phyloP scores from a whole-genome alignment of 2,113 vertebrate species.

The Rhodinocichla rosea region DNA sequence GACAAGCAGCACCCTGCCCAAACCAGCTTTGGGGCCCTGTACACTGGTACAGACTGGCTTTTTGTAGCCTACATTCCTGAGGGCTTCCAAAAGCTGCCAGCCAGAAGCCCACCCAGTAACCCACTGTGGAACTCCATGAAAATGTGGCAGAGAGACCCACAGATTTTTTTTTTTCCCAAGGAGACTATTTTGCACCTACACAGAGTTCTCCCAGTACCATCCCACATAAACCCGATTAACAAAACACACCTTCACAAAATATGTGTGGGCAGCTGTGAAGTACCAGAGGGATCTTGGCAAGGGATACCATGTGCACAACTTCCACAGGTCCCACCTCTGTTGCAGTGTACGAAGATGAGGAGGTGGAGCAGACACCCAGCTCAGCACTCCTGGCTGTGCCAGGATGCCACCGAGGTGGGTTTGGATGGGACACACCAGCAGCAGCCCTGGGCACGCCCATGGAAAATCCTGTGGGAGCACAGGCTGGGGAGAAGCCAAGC shows the following conservation, averaged over 20 bases:
- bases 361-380: not conserved
- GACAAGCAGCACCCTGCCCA: not conserved
- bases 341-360: not conserved
- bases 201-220: not conserved
- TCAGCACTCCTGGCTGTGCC: not conserved
- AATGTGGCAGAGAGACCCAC: not conserved
- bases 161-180: not conserved
- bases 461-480: not conserved
- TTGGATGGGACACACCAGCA: not conserved
- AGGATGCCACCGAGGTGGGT: not conserved
- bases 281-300: not conserved
- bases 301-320: not conserved
- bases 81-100: not conserved
- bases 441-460: not conserved
- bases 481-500: not conserved
- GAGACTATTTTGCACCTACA: not conserved
- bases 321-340: not conserved
- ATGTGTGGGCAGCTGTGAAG: not conserved
- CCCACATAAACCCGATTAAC: not conserved
- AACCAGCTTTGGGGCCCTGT: not conserved
- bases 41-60: too few species aligned
- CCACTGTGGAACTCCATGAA: not conserved
- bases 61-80: not conserved
- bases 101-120: not conserved
- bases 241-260: not conserved